A percentile compares a stretch with the other conserved stretches of the same genome.
These are phyloP conservation scores for Chaetophractus vellerosus DNA, from an alignment of 2,797 vertebrate species.

Conservation along the genomic window DNA sequence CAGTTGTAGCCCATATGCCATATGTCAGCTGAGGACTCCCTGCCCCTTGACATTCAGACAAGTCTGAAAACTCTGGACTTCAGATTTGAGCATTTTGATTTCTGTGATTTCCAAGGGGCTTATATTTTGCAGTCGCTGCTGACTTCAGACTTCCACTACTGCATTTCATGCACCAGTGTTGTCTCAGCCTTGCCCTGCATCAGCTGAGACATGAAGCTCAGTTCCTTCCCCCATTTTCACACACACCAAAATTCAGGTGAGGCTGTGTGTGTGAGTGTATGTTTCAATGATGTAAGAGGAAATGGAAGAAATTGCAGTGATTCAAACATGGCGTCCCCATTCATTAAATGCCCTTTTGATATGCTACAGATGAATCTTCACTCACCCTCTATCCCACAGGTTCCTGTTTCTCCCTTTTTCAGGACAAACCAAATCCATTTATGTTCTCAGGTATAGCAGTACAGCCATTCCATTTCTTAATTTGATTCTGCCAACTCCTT, in stretches of 20 bases:
- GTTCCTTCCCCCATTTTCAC: background rate
- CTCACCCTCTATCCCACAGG: background rate
- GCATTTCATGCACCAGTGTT: background rate
- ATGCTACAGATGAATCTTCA: background rate
- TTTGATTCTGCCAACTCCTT: background rate
- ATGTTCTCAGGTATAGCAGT: background rate
- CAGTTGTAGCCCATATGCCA: background rate
- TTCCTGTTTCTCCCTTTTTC: background rate
- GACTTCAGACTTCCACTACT: conserved; percentile 33
- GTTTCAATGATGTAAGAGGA: background rate
- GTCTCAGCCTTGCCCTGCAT: background rate
- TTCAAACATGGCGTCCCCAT: background rate
- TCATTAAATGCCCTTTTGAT: background rate
- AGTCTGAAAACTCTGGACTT: background rate
- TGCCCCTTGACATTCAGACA: background rate
- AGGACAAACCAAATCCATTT: background rate
- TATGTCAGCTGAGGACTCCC: background rate
- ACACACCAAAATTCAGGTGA: conserved; percentile 5
- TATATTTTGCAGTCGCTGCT: background rate
- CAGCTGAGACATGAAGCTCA: background rate
- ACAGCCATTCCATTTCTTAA: background rate
- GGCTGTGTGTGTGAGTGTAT: background rate
- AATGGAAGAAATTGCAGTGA: background rate
- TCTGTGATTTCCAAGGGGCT: conserved; percentile 42
- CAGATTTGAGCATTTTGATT: background rate